Conservation (phyloP, 2,888 invertebrate species). For the Drosophila pseudotalamancana region DNA sequence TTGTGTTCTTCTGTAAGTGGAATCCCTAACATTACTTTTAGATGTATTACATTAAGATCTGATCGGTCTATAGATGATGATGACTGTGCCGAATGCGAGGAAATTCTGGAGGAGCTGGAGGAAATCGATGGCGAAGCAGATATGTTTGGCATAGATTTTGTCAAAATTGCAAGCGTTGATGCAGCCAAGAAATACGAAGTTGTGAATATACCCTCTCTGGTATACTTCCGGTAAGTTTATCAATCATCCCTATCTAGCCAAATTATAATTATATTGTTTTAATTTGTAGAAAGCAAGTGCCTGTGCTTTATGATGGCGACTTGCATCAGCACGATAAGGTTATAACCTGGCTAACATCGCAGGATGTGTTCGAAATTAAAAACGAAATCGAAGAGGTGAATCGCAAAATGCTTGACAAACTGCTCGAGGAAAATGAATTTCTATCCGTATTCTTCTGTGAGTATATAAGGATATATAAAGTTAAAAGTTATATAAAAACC, state of each 20-base stretch:
- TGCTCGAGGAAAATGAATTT: constrained; percentile 97
- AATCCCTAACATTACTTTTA: fast-evolving
- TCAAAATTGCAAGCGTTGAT: constrained; percentile 93
- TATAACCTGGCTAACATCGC: constrained; percentile 95
- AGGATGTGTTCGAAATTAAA: constrained; percentile 97
- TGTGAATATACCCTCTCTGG: constrained; percentile 92
- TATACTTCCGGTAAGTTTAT: constrained; percentile 89
- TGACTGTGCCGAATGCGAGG: constrained; percentile 95
- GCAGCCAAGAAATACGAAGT: constrained; percentile 93
- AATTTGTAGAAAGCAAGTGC: constrained; percentile 87
- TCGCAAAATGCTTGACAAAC: constrained; percentile 97
- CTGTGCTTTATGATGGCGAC: constrained; percentile 95
- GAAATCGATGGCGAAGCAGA: constrained; percentile 98
- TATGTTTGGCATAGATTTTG: constrained; percentile 96
- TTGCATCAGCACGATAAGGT: constrained; percentile 93
- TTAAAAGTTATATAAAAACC: neutral
- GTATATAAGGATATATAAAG: constrained; percentile 84
- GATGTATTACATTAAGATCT: neutral
- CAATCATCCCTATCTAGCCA: neutral
- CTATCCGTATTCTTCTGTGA: constrained; percentile 98
- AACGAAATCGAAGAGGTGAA: constrained; percentile 99
- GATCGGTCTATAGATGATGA: constrained; percentile 89
- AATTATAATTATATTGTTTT: neutral
- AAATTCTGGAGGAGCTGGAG: constrained; percentile 95
- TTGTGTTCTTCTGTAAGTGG: constrained; percentile 95